These are phyloP conservation scores for Dallia pectoralis DNA, from an alignment of 2,797 vertebrate species.

Conservation along the genomic window DNA sequence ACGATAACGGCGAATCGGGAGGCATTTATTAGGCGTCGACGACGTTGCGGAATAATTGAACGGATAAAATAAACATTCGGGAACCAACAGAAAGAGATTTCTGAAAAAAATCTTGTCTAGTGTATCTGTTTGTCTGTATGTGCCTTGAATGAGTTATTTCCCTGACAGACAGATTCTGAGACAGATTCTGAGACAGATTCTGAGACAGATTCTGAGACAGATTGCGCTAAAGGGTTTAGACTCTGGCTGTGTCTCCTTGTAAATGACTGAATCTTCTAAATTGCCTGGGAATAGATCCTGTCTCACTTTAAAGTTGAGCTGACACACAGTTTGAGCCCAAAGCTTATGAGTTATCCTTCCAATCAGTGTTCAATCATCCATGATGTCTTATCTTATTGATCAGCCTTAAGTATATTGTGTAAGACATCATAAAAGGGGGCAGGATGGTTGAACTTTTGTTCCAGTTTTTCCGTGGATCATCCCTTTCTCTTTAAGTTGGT, in stretches of 20 bases:
- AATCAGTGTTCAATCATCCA: slow-evolving; percentile 13
- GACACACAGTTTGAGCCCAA: slow-evolving; percentile 27
- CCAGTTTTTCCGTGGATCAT: slow-evolving; percentile 27
- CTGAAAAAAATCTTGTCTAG: not conserved
- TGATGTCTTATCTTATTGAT: slow-evolving; percentile 15
- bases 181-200: slow-evolving; percentile 31
- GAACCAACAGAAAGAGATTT: not conserved
- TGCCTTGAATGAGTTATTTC: not conserved
- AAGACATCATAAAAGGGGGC: slow-evolving; percentile 34
- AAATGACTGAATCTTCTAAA: slow-evolving; percentile 41
- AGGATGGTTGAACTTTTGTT: slow-evolving; percentile 27
- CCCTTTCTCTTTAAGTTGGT: slow-evolving; percentile 24
- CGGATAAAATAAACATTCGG: slow-evolving; percentile 8
- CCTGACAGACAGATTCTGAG: slow-evolving; percentile 27
- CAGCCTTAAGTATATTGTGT: slow-evolving; percentile 6
- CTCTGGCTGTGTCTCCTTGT: slow-evolving; percentile 18
- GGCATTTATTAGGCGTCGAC: not conserved
- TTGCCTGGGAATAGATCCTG: slow-evolving; percentile 28
- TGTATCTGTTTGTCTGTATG: not conserved
- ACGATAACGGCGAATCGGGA: slow-evolving; percentile 48
- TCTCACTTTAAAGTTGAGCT: slow-evolving; percentile 32
- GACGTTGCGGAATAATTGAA: slow-evolving; percentile 29
- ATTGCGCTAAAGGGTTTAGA: slow-evolving; percentile 26
- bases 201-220: slow-evolving; percentile 35
- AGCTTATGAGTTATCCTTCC: slow-evolving; percentile 11